These are phyloP conservation scores for Grammomys surdaster DNA, from an alignment of 2,113 vertebrate species.

Conservation along the genomic window DNA sequence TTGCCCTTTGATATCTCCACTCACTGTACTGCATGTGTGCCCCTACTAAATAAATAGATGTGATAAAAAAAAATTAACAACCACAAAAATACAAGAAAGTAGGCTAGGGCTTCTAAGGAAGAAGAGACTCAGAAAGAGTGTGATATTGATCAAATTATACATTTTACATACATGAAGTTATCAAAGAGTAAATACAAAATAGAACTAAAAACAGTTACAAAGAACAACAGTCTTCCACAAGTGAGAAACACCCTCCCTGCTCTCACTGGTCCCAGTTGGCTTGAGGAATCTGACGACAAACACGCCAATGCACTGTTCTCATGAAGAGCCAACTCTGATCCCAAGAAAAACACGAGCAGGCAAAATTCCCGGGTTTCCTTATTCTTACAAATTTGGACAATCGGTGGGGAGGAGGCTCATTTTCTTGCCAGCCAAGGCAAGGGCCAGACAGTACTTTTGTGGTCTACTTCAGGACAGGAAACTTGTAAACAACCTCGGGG, in stretches of 20 bases:
- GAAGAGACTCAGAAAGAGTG: neutral
- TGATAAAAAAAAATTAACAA: neutral
- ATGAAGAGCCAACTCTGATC: neutral
- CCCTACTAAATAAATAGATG: neutral
- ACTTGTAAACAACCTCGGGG: conserved; percentile 66
- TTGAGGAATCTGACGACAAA: neutral
- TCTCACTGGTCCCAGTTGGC: neutral
- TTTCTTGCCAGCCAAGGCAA: neutral
- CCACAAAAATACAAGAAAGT: neutral
- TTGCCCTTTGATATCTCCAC: neutral
- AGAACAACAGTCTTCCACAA: neutral
- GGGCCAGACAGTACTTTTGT: conserved; percentile 54
- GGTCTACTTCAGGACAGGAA: conserved; percentile 70
- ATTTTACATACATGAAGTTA: neutral
- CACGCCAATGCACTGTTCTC: neutral
- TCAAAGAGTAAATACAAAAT: neutral
- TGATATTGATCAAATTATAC: neutral
- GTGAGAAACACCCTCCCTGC: neutral
- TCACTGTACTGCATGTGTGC: neutral
- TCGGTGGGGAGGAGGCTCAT: neutral
- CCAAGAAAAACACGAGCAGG: conserved; percentile 44
- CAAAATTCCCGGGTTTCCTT: conserved; percentile 37
- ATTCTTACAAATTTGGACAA: conserved; percentile 23
- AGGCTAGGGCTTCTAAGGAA: neutral
- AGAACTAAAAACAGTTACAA: neutral